Base-by-base conservation (phyloP, 1,140 invertebrate genomes). In the Leptestheria dahalacensis region DNA sequence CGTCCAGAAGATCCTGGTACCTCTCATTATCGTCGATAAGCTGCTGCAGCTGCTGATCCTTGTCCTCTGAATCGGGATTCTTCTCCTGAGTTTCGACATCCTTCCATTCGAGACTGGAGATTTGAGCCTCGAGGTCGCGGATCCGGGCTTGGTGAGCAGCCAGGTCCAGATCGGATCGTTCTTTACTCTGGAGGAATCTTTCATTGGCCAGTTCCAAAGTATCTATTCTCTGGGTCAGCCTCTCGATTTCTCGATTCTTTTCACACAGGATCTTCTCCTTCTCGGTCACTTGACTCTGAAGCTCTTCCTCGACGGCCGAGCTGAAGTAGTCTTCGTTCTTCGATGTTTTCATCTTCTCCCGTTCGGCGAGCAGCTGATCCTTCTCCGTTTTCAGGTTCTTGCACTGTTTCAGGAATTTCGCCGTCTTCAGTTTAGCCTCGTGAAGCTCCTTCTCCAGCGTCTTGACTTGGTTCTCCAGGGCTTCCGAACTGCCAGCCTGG, bases 1-100 rank as follows among this genome's bases (percentile, higher is more conserved):
- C 58, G 6, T 60, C 58, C 23, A 60, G 51, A n/a, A 60, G 21
- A 21, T 60, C 58, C 23, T 60, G 58, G 46, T 52, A 60, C 26
- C 51, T 28, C 23, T 60, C 58, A 20, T 60, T 60, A 20, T 60
- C 58, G 2, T 60, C 48, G 24, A 49, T 41, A 28, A 60, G 33
- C 28, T 60, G 58, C 6, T 41, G 33, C 15, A 41, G 6, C 15
- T 41, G 33, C 15, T 6, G 15, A 41, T 41, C 33, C 15, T 41
- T 41, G 6, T 41, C 33, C 6, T 6, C 6, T 9, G 6, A 6
- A 41, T 15, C 15, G 33, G 33, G 6, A 9, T 6, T 41, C 33
- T 41, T 41, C 33, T 41, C 33, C 33, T 41, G 33, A 6, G 33
- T 15, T 41, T 41, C 33, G 33, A 41, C 33, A 41, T 41, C 33